A percentile compares a stretch with the other conserved stretches of the same genome.
Conservation (phyloP, 2,113 vertebrate species). For the Eubucco bourcierii region DNA sequence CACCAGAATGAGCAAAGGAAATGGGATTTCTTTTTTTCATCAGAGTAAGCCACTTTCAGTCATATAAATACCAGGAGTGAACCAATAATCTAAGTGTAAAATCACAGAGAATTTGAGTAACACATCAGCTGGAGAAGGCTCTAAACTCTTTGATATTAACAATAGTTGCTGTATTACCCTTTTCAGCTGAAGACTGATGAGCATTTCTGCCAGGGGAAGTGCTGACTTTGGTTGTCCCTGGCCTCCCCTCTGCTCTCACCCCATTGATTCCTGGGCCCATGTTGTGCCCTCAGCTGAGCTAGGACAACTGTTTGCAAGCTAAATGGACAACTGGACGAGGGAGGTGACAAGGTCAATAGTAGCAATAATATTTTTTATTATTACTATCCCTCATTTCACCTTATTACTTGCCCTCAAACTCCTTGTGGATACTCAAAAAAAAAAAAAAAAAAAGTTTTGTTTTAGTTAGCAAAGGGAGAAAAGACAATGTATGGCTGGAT, state of each 20-base stretch:
- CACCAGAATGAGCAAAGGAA: neutral
- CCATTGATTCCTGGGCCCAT: neutral
- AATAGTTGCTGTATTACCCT: neutral
- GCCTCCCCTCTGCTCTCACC: neutral
- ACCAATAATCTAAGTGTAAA: neutral
- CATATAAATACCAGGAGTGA: neutral
- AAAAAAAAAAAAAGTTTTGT: no score
- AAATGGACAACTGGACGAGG: neutral
- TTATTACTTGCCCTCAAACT: neutral
- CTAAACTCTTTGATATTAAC: neutral
- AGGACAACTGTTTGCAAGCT: neutral
- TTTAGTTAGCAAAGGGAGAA: neutral
- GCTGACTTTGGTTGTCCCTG: neutral
- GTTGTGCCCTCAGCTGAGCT: neutral
- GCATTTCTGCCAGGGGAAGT: neutral
- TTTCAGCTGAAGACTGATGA: neutral
- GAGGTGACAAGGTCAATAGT: neutral
- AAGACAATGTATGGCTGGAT: neutral
- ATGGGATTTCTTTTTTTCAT: neutral
- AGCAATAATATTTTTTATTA: neutral
- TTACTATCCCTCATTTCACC: neutral
- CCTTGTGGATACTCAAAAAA: neutral
- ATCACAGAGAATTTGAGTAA: neutral
- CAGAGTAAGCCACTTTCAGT: neutral
- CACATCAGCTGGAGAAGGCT: neutral